Conservation (phyloP, 2,113 vertebrate species). For the Eubucco bourcierii region DNA sequence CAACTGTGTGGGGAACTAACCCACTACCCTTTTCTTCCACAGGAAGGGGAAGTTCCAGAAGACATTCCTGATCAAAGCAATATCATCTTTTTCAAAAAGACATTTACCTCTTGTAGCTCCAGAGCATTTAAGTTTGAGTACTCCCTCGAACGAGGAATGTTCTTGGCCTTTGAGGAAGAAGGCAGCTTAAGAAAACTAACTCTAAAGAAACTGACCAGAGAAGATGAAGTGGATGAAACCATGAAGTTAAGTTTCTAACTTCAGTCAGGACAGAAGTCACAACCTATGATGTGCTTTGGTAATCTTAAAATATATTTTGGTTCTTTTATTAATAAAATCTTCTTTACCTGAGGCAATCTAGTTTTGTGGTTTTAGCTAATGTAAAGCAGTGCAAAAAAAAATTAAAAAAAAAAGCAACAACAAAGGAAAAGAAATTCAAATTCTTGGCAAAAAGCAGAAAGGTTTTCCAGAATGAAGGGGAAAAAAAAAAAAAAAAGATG, state of each 20-base stretch:
- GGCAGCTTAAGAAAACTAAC: constrained; percentile 50
- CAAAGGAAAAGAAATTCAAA: background rate
- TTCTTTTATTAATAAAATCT: background rate
- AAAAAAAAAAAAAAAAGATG: background rate
- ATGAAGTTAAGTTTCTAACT: constrained; percentile 43
- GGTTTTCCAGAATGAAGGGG: background rate
- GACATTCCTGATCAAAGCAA: constrained; percentile 63
- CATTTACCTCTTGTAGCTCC: constrained; percentile 33
- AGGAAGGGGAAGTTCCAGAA: constrained; percentile 72
- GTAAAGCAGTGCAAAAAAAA: background rate
- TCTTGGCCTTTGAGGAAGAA: constrained; percentile 71
- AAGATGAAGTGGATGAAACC: constrained; percentile 62
- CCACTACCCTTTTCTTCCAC: background rate
- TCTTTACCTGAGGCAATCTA: background rate
- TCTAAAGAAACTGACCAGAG: constrained; percentile 58
- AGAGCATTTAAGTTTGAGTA: constrained; percentile 73
- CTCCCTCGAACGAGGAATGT: constrained; percentile 68
- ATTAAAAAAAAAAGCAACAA: background rate
- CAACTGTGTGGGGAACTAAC: background rate
- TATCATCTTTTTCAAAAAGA: constrained; percentile 74
- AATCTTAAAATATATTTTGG: background rate
- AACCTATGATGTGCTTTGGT: background rate
- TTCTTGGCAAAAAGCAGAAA: background rate
- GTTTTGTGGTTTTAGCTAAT: background rate
- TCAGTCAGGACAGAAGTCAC: background rate